phyloP scores from a whole-genome alignment of 1,140 invertebrate species.

The Leucophenga varia region DNA sequence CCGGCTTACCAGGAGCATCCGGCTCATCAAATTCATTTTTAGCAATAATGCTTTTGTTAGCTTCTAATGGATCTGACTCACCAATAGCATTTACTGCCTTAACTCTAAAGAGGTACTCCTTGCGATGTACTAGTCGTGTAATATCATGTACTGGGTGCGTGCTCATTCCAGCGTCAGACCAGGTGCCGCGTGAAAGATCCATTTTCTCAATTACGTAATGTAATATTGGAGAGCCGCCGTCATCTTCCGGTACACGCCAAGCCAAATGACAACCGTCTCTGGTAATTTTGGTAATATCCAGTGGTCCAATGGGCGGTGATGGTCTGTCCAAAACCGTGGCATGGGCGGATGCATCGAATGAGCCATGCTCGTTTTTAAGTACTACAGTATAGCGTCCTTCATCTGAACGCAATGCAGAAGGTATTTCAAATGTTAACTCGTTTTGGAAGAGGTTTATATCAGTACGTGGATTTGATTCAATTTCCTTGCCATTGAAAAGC shows the following conservation, averaged over 20 bases:
- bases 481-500: conserved; percentile 82
- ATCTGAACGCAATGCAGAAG: conserved; percentile 77
- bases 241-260: conserved; percentile 82
- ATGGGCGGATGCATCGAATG: conserved; percentile 76
- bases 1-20: conserved; percentile 85
- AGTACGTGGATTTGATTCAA: conserved; percentile 64
- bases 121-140: conserved; percentile 83
- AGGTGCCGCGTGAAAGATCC: conserved; percentile 91
- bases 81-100: conserved; percentile 95
- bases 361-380: conserved; percentile 82
- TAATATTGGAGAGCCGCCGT: conserved; percentile 91
- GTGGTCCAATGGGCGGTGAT: conserved; percentile 79
- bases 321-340: conserved; percentile 90
- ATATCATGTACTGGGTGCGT: conserved; percentile 82
- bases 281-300: conserved; percentile 81
- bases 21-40: conserved; percentile 96
- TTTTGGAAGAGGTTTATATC: conserved; percentile 73
- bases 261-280: conserved; percentile 85
- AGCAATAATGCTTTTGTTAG: conserved; percentile 83
- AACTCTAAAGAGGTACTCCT: conserved; percentile 89
- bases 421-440: conserved; percentile 83
- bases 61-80: conserved; percentile 87
- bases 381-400: conserved; percentile 83
- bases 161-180: conserved; percentile 91
- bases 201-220: conserved; percentile 98